Percentiles rank a stretch among this genome's conserved stretches.
These are phyloP conservation scores for Marcusenius ussheri DNA, from an alignment of 2,113 vertebrate genomes.

Conservation along the genomic window DNA sequence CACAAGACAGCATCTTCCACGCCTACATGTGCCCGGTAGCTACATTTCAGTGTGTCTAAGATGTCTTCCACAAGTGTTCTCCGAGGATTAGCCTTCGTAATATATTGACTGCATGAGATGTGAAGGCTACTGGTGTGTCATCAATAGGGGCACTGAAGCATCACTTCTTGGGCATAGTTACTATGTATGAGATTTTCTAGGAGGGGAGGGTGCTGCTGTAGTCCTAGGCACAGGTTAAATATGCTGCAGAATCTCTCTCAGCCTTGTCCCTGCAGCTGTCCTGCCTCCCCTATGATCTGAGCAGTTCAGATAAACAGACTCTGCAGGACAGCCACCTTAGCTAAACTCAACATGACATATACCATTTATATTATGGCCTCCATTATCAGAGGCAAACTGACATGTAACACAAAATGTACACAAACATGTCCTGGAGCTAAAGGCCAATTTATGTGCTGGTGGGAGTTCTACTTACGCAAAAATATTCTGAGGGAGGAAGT, in stretches of 20 bases:
- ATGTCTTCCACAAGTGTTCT: background rate
- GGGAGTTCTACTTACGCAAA: too few species aligned
- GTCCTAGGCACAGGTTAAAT: background rate
- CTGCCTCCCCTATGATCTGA: background rate
- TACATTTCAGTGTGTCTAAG: background rate
- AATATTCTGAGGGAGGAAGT: too few species aligned
- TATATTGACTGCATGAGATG: background rate
- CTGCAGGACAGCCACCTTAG: background rate
- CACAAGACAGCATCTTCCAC: background rate
- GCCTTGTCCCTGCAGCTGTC: background rate
- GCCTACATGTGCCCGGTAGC: background rate
- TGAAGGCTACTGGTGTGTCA: background rate
- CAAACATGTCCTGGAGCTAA: background rate
- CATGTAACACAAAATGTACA: background rate
- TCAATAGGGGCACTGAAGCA: background rate
- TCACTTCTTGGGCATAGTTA: background rate
- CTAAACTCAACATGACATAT: background rate
- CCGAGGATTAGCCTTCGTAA: background rate
- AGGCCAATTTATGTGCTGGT: background rate
- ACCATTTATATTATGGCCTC: background rate
- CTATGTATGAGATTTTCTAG: background rate
- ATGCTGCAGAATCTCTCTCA: background rate
- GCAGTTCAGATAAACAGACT: background rate
- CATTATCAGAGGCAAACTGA: background rate
- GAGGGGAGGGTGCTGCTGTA: background rate